Base-by-base conservation (phyloP, 2,888 invertebrate species). In the Ornithoptera priamus region DNA sequence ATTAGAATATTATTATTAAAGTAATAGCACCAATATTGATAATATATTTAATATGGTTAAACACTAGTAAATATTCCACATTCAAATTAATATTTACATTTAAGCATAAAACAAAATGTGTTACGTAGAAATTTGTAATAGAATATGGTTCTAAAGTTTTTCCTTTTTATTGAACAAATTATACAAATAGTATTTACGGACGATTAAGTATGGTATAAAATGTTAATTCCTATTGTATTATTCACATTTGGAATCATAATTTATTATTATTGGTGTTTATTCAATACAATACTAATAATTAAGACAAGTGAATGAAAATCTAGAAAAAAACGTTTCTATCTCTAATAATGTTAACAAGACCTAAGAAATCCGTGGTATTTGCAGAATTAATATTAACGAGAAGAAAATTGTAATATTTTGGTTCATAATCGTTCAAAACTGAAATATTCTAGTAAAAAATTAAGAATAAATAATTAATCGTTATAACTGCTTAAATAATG, bases 401-500 rank as follows among this genome's bases (percentile, higher is more conserved):
- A 46, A 46, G 46, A 46, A 1, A 15, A 15, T 46, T 46, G 15
- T 46, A 12, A 56, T 56, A 56, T 22, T 57, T 58, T n/a, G 6
- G 22, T 24, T 58, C 3, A 12, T 4, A 61, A 63, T 67, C 59
- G 67, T 71, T 67, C 64, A 71, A 67, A 67, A 64, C 61, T 58
- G 20, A 61, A 61, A 63, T 42, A 56, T 56, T 61, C 63, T 39
- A 57, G 57, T 65, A 65, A 65, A 42, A 62, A 46, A 77, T 76
- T 81, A 81, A 67, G 39, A 58, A 63, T 72, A 73, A 78, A 78
- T 81, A 81, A 82, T 78, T 81, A 82, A 72, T 73, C 70, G 69
- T 74, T 77, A 68, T 74, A 73, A 72, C 67, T 67, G 76, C 76
- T 75, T 77, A 72, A 70, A 73, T 75, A 72, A 64, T 77, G 75